A percentile compares a stretch with the other conserved stretches of the same genome.
These are phyloP conservation scores for Odontothrips loti DNA, from an alignment of 2,888 invertebrate species.

Conservation along the genomic window DNA sequence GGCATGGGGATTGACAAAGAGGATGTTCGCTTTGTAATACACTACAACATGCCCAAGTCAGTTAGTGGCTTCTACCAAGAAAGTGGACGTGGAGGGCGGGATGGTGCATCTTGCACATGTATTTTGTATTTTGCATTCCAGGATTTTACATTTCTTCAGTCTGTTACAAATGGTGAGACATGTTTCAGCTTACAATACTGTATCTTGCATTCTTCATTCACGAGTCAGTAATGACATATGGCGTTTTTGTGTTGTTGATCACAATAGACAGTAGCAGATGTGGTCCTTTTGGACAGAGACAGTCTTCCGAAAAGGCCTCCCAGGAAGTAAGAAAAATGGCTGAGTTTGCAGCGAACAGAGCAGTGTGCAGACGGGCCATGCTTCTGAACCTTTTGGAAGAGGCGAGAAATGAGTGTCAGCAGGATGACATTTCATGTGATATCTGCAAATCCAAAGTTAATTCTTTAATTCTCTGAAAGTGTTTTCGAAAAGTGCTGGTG, in stretches of 20 bases:
- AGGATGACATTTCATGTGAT: conserved; percentile 69
- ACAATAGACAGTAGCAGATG: too few relatives aligned
- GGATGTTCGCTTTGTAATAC: conserved; percentile 90
- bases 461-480: conserved; percentile 47
- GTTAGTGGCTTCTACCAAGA: conserved; percentile 98
- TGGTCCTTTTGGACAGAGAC: too few relatives aligned
- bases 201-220: too few relatives aligned
- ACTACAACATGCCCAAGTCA: conserved; percentile 88
- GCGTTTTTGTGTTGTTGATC: too few relatives aligned
- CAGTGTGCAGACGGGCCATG: conserved; percentile 84
- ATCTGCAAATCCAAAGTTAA: conserved; percentile 70
- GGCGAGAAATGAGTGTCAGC: conserved; percentile 38
- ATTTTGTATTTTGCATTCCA: conserved; percentile 81
- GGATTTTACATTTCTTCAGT: conserved; percentile 55
- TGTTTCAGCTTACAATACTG: too few relatives aligned
- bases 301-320: too few relatives aligned
- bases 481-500: neutral
- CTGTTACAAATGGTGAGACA: too few relatives aligned
- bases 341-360: conserved; percentile 85
- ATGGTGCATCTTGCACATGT: conserved; percentile 80
- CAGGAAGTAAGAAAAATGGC: conserved; percentile 62
- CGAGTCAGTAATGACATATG: too few relatives aligned
- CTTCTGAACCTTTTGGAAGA: conserved; percentile 87
- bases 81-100: conserved; percentile 94
- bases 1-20: conserved; percentile 99